Conservation (phyloP, 2,888 invertebrate species). For the Heterodera filipjevi region DNA sequence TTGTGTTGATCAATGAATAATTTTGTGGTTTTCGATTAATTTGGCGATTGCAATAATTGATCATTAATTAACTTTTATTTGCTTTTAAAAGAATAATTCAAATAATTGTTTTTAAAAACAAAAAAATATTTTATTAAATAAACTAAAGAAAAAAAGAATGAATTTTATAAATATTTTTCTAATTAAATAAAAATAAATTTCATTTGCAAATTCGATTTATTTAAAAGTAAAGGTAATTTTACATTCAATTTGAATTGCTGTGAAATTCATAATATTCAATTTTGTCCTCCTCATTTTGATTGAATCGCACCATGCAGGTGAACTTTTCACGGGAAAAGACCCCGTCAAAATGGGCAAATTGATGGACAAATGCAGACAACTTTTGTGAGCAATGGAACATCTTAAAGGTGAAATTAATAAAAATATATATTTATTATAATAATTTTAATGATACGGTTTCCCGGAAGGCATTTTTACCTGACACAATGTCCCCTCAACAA, state of each 20-base stretch:
- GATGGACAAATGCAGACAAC: not conserved
- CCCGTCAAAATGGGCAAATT: not conserved
- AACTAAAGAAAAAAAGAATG: no score
- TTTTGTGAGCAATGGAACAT: constrained; percentile 4
- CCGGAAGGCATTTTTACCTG: not conserved
- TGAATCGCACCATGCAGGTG: not conserved
- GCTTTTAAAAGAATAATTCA: not conserved
- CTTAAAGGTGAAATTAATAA: not conserved
- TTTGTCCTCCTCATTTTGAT: not conserved
- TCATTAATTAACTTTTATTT: no score
- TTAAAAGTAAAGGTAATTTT: no score
- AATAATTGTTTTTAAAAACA: no score
- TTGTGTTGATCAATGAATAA: not conserved
- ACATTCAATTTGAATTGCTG: not conserved
- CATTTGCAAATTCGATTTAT: no score
- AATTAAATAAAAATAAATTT: no score
- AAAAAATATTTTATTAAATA: no score
- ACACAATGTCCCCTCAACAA: constrained; percentile 1
- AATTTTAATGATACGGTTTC: not conserved
- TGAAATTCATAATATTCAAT: constrained; percentile 10
- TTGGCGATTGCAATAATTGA: not conserved
- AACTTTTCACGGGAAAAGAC: not conserved
- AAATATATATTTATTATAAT: not conserved
- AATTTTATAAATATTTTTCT: no score
- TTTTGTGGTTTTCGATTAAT: not conserved